phyloP scores from a whole-genome alignment of 2,113 vertebrate species.

The Spea bombifrons region DNA sequence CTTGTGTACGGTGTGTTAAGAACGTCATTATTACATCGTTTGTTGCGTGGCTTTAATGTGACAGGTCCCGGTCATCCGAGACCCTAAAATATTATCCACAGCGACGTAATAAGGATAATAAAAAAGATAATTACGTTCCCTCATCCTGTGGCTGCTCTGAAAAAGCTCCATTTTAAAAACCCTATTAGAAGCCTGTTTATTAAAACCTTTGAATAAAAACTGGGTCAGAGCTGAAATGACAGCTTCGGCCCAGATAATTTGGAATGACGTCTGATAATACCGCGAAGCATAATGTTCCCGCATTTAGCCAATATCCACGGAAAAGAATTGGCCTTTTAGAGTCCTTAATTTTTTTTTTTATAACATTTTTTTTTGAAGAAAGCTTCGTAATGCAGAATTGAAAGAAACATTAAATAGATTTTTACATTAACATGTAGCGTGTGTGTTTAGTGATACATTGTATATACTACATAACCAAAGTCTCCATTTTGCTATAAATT shows the following conservation, averaged over 20 bases:
- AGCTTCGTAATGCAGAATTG: too few species aligned
- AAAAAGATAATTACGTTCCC: background rate
- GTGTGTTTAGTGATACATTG: too few species aligned
- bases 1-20: too few species aligned
- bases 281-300: background rate
- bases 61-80: background rate
- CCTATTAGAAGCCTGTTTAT: background rate
- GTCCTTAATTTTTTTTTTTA: too few species aligned
- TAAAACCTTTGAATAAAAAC: slow-evolving; percentile 4
- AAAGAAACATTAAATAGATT: too few species aligned
- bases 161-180: background rate
- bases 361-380: too few species aligned
- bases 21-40: too few species aligned
- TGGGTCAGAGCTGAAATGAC: background rate
- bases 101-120: background rate
- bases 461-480: too few species aligned
- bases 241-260: background rate
- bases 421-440: too few species aligned
- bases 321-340: too few species aligned
- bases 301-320: background rate
- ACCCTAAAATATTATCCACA: background rate
- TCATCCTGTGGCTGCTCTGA: background rate
- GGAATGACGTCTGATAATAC: background rate
- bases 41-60: too few species aligned
- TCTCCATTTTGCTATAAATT: too few species aligned